Base-by-base conservation (phyloP, 2,797 vertebrate species). In the Lycodopsis pacificus region DNA sequence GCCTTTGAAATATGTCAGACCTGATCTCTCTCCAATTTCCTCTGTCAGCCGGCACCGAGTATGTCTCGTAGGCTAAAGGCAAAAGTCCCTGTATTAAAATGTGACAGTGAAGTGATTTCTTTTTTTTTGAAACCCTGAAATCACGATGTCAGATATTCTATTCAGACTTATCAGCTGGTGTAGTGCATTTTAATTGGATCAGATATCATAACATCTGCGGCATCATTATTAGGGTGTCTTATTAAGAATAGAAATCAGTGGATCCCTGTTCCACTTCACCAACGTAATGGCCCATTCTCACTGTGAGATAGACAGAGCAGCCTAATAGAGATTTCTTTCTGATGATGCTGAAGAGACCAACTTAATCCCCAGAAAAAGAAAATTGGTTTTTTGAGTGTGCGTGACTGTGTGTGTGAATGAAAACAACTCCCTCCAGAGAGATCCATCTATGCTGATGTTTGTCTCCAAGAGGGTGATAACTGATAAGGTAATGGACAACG, bases 191-290 rank as follows among this genome's bases (percentile, higher is more conserved):
- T 86, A 91, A 91, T 86, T 89, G 86, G 76, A 87, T 89, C 84
- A 81, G 76, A 51, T 84, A 77, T 83, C 59, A 51, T 84, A 77
- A 83, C 69, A 84, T 83, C 48, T 7, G 40, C 65, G 46, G 71
- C 82, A 66, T 86, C 74, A 84, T 90, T 90, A 88, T 86, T 80
- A 75, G 64, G 69, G 82, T 75, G 84, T 81, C 72, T 82, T 79
- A 27, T 27, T 27, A 42, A 75, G 64, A 82, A 74, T 13, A 70
- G 56, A 76, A 79, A 73, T 65, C 71, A 79, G 67, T 79, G 70
- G 64, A 71, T 84, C 68, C 72, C 66, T 86, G 83, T 90, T 92
- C 85, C 86, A 91, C 90, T 91, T 81, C 80, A 89, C 53, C 83
- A 73, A 78, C 74, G 74, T 87, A 87, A 88, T 84, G 77, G 74